Evolutionary conservation across 1,140 invertebrate species (phyloP).

Genomic region (Pectinophora gossypiella): DNA sequence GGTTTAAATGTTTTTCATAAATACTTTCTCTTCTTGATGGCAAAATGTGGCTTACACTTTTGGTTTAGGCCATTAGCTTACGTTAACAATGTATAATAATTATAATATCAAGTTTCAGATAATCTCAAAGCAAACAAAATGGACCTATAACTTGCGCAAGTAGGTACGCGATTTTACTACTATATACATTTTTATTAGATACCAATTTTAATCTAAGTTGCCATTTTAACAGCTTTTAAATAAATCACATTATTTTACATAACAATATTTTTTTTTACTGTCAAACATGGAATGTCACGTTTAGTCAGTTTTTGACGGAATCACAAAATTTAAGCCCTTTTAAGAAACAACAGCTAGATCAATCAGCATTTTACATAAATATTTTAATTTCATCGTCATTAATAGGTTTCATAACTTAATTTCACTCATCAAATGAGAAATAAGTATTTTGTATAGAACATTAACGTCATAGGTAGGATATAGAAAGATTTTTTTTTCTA

Average conservation of each 20-base stretch:
- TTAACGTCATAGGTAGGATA: too few species aligned
- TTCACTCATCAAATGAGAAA: background rate
- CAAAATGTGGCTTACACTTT: too few species aligned
- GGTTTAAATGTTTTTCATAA: too few species aligned
- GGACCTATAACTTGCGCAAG: background rate
- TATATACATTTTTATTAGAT: slow-evolving; percentile 44
- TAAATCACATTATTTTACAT: slow-evolving; percentile 50
- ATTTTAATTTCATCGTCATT: background rate
- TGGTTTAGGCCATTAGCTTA: too few species aligned
- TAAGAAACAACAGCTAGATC: background rate
- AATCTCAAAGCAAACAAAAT: background rate
- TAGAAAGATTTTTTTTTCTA: too few species aligned
- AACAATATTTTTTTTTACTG: slow-evolving; percentile 46
- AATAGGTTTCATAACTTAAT: background rate
- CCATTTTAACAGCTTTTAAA: slow-evolving; percentile 48
- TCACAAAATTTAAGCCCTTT: slow-evolving; percentile 20
- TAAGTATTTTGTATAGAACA: too few species aligned
- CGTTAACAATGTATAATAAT: background rate
- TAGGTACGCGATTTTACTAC: slow-evolving; percentile 20
- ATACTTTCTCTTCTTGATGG: too few species aligned
- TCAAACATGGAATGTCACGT: slow-evolving; percentile 30
- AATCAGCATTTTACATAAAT: too few species aligned
- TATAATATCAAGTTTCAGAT: too few species aligned
- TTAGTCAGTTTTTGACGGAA: slow-evolving; percentile 10
- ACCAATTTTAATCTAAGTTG: slow-evolving; percentile 39